Conservation (phyloP, 2,113 vertebrate genomes). For the Beaufortia kweichowensis region DNA sequence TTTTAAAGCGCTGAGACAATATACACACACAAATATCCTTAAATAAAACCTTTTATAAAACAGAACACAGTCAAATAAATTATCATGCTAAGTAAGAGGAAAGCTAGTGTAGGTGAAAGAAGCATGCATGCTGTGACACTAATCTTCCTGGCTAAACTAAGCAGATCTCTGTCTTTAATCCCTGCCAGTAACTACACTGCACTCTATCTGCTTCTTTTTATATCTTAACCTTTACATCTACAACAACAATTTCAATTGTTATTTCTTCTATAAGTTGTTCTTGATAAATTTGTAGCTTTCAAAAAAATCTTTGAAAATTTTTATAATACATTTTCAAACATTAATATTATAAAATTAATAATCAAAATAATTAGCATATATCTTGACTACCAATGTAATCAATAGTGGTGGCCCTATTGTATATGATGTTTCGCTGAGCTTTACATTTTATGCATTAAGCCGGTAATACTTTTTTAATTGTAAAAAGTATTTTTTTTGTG, state of each 20-base stretch:
- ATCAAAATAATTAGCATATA: too few relatives aligned
- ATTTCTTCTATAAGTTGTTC: too few relatives aligned
- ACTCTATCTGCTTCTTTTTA: neutral
- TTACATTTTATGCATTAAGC: too few relatives aligned
- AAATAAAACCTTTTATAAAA: neutral
- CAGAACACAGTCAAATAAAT: neutral
- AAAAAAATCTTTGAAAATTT: too few relatives aligned
- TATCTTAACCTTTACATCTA: neutral
- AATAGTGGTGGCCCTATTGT: too few relatives aligned
- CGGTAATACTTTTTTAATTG: too few relatives aligned
- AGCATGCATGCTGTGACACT: constrained; percentile 19
- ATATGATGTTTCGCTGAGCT: too few relatives aligned
- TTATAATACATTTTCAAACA: too few relatives aligned
- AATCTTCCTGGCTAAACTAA: constrained; percentile 52
- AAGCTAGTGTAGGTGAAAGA: constrained; percentile 21
- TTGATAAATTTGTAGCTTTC: too few relatives aligned
- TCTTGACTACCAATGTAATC: too few relatives aligned
- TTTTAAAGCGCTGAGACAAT: neutral
- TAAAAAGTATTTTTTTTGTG: too few relatives aligned
- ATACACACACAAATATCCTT: neutral
- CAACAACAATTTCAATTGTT: neutral
- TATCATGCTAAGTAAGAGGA: neutral
- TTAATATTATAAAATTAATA: too few relatives aligned
- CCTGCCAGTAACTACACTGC: constrained; percentile 38
- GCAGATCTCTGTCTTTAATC: constrained; percentile 44